These are phyloP conservation scores for Cisticola juncidis DNA, from an alignment of 2,113 vertebrate genomes.

Conservation along the genomic window DNA sequence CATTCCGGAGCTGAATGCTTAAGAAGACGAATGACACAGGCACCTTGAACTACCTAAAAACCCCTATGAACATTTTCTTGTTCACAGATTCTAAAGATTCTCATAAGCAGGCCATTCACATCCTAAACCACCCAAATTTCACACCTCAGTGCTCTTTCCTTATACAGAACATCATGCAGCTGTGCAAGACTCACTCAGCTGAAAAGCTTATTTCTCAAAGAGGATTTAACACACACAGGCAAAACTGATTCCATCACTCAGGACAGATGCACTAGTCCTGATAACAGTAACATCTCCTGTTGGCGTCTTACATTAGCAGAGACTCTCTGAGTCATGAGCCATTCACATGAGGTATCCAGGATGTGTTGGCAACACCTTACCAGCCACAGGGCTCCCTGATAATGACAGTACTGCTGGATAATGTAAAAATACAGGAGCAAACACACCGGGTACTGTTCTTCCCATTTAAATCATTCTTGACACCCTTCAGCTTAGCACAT, in stretches of 20 bases:
- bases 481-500: background rate
- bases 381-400: background rate
- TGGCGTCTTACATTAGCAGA: background rate
- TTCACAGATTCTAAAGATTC: background rate
- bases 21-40: background rate
- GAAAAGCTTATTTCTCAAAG: background rate
- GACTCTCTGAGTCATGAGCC: background rate
- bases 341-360: background rate
- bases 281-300: background rate
- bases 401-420: background rate
- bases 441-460: background rate
- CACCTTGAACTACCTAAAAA: background rate
- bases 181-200: background rate
- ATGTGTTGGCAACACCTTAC: background rate
- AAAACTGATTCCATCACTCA: background rate
- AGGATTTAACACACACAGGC: background rate
- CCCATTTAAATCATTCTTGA: rapidly evolving
- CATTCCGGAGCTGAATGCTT: background rate
- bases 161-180: background rate
- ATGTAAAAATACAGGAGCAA: background rate
- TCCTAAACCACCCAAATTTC: background rate
- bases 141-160: background rate
- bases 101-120: rapidly evolving
- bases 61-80: background rate
- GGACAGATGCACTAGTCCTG: background rate